Evolutionary conservation across 2,797 vertebrate genomes (phyloP).

Genomic region (Myotis pilosus): DNA sequence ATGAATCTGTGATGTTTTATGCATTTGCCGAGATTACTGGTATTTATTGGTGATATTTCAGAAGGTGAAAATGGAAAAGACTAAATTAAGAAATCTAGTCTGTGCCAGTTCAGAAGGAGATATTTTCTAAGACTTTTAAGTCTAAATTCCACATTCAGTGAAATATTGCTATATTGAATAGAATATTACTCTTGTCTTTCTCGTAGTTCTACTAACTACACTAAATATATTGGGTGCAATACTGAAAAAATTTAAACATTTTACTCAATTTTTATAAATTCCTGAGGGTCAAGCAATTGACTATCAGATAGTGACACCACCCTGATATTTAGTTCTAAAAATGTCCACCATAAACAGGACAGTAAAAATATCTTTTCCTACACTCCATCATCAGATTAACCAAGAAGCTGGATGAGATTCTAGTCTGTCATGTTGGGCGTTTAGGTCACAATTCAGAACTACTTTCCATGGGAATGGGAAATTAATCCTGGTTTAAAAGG

Average conservation of each 20-base stretch:
- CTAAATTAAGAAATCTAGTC: neutral
- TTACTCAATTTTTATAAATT: neutral
- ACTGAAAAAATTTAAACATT: neutral
- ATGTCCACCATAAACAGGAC: neutral
- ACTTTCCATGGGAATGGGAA: neutral
- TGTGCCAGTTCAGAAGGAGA: neutral
- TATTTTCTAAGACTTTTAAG: neutral
- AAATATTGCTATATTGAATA: neutral
- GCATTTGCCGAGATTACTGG: neutral
- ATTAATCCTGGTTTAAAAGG: neutral
- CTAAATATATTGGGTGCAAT: neutral
- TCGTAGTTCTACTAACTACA: neutral
- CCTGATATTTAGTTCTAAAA: neutral
- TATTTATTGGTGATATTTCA: neutral
- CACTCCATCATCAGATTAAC: neutral
- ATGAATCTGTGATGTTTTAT: neutral
- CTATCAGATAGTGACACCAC: neutral
- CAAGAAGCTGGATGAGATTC: neutral
- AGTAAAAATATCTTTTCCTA: neutral
- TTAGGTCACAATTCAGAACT: neutral
- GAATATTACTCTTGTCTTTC: neutral
- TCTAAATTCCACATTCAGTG: neutral
- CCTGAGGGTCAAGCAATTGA: neutral
- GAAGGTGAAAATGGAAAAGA: neutral
- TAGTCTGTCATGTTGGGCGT: neutral